Conservation (phyloP, 2,113 vertebrate genomes). For the Pelecanoides urinatrix region DNA sequence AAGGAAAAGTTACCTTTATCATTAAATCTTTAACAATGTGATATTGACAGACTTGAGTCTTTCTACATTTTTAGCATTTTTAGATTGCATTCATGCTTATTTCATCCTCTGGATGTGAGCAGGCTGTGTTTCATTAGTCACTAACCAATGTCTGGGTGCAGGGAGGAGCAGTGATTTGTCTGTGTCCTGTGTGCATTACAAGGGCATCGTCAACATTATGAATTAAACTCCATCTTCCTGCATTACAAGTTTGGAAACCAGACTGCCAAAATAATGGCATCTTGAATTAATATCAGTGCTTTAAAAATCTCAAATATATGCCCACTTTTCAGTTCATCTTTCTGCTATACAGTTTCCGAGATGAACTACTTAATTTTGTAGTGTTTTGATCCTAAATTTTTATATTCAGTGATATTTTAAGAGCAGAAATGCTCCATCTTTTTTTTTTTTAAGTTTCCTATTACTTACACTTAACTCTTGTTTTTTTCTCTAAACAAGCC, state of each 20-base stretch:
- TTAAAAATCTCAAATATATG: background rate
- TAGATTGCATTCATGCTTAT: constrained; percentile 36
- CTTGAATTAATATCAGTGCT: constrained; percentile 34
- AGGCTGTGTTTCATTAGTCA: constrained; percentile 62
- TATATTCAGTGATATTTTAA: background rate
- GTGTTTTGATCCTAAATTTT: background rate
- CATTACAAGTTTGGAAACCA: constrained; percentile 24
- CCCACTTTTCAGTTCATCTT: constrained; percentile 22
- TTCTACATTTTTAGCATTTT: constrained; percentile 50
- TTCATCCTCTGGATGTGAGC: constrained; percentile 50
- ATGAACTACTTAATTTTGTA: background rate
- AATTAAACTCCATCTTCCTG: constrained; percentile 59
- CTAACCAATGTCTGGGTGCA: background rate
- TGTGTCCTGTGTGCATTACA: constrained; percentile 59
- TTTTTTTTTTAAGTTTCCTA: background rate
- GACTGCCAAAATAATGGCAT: background rate
- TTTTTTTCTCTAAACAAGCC: background rate
- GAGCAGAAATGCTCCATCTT: background rate
- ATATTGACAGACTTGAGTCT: constrained; percentile 30
- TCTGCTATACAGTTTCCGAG: background rate
- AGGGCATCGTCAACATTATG: constrained; percentile 50
- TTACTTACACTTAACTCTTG: background rate
- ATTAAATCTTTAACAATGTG: constrained; percentile 58
- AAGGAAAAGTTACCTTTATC: constrained; percentile 44
- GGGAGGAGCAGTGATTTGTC: constrained; percentile 65